These are phyloP conservation scores for Diplolepis rosae DNA, from an alignment of 2,888 invertebrate species.

Conservation along the genomic window DNA sequence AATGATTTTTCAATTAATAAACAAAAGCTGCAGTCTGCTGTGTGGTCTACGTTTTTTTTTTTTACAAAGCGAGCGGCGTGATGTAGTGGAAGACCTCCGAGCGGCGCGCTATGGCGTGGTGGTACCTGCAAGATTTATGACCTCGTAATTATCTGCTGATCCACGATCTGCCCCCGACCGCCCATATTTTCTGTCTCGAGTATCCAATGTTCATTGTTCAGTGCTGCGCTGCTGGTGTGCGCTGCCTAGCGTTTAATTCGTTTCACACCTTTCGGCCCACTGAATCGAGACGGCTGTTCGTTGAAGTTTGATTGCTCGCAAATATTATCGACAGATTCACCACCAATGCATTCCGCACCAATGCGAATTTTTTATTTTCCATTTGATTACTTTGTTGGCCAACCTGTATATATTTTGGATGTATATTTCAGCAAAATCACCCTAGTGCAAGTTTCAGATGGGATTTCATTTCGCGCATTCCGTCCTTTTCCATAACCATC, in stretches of 20 bases:
- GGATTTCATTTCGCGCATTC: too few species aligned
- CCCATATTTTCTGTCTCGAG: slow-evolving; percentile 53
- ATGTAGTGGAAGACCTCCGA: slow-evolving; percentile 43
- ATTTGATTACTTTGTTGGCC: too few species aligned
- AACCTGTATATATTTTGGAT: too few species aligned
- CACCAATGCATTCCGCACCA: too few species aligned
- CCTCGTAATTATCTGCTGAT: slow-evolving; percentile 65
- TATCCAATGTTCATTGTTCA: slow-evolving; percentile 43
- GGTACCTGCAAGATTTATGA: slow-evolving; percentile 58
- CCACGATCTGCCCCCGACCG: slow-evolving; percentile 47
- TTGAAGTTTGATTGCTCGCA: too few species aligned
- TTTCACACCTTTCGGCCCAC: slow-evolving; percentile 60
- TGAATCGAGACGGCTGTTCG: slow-evolving; percentile 39
- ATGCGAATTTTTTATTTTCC: too few species aligned
- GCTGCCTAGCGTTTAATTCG: slow-evolving; percentile 59
- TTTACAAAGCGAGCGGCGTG: slow-evolving; percentile 39
- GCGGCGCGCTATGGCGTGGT: slow-evolving; percentile 40
- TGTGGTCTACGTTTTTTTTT: slow-evolving; percentile 41
- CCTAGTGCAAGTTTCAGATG: too few species aligned
- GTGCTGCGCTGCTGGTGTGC: slow-evolving; percentile 32
- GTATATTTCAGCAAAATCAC: too few species aligned
- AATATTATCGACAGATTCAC: too few species aligned
- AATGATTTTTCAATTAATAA: slow-evolving; percentile 61
- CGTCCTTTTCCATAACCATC: too few species aligned
- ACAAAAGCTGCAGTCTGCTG: slow-evolving; percentile 39